Evolutionary conservation across 2,888 invertebrate genomes (phyloP).

Genomic region (Drosophila merina): DNA sequence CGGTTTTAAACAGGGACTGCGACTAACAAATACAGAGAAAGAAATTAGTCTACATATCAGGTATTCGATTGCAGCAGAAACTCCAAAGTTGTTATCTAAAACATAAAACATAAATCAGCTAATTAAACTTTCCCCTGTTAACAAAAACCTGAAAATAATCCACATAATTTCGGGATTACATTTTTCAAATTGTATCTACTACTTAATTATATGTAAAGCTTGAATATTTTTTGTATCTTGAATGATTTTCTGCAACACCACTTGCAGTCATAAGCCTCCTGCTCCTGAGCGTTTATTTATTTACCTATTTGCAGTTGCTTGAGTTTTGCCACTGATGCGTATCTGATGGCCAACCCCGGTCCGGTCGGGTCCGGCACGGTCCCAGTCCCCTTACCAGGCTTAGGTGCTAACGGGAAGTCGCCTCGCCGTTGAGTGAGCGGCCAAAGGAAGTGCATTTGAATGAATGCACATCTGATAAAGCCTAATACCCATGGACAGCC

Average conservation of each 20-base stretch:
- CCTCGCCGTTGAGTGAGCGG: conserved; percentile 66
- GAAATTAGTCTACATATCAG: too few relatives aligned
- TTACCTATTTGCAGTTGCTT: conserved; percentile 60
- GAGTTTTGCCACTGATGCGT: conserved; percentile 70
- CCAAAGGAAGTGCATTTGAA: conserved; percentile 76
- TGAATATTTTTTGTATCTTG: not conserved
- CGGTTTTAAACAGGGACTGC: not conserved
- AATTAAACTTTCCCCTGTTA: too few relatives aligned
- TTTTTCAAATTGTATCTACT: not conserved
- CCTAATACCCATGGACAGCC: conserved; percentile 66
- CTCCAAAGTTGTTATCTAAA: too few relatives aligned
- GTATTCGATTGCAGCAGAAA: too few relatives aligned
- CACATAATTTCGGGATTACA: too few relatives aligned
- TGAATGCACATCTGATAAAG: conserved; percentile 78
- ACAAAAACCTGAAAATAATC: too few relatives aligned
- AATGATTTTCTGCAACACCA: too few relatives aligned
- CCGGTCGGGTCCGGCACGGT: conserved; percentile 11
- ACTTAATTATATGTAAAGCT: not conserved
- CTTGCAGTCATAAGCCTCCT: conserved; percentile 13
- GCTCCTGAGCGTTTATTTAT: conserved; percentile 53
- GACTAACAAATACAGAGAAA: too few relatives aligned
- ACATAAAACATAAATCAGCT: too few relatives aligned
- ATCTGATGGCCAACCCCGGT: conserved; percentile 46
- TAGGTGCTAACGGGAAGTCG: conserved; percentile 63
- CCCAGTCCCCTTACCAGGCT: conserved; percentile 13